Evolutionary conservation across 2,113 vertebrate species (phyloP), one percentile per base, ranked within the genome.

Genomic region (Microcebus jonahi): DNA sequence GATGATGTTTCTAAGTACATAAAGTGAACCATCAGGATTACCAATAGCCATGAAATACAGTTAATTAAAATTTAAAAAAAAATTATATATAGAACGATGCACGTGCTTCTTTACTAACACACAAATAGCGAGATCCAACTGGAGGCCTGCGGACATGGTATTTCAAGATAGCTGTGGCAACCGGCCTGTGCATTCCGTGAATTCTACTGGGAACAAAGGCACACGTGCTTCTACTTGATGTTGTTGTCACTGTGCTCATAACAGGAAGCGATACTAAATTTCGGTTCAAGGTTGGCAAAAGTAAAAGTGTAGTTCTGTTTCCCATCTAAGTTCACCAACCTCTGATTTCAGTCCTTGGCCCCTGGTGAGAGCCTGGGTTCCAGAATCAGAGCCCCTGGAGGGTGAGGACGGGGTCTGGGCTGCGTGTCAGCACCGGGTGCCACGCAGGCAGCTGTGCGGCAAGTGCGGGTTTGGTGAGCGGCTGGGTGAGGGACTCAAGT

Each of bases 401-500:
- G 84, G n/a, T 67, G 12, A 8, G 55, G 27, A 8, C 4, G 4
- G 73, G 90, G 34, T 45, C 50, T 42, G 6, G n/a, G 50, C 86
- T 67, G 27, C 45, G 13, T 75, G 82, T 84, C 36, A 45, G 61
- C 29, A 20, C 48, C 34, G 48, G 6, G 96, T 7, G 8, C 80
- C 34, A 17, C 8, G 75, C 80, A 68, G 95, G 90, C 15, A 2
- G 53, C 45, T 25, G 42, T n/a, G 12, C 25, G 79, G 89, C 8
- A 4, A 45, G 5, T 3, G 61, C 11, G 29, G 76, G 94, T 95
- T 92, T 95, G 97, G 36, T 92, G 93, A 97, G 75, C 77, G 93
- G 91, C 50, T 2, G 48, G 90, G 42, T 0, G 53, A 91, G 68
- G 53, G 79, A 83, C 59, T 65, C 71, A 53, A 90, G 39, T 10